These are phyloP conservation scores for Tylochromis polylepis DNA, from an alignment of 2,113 vertebrate genomes.

Conservation along the genomic window DNA sequence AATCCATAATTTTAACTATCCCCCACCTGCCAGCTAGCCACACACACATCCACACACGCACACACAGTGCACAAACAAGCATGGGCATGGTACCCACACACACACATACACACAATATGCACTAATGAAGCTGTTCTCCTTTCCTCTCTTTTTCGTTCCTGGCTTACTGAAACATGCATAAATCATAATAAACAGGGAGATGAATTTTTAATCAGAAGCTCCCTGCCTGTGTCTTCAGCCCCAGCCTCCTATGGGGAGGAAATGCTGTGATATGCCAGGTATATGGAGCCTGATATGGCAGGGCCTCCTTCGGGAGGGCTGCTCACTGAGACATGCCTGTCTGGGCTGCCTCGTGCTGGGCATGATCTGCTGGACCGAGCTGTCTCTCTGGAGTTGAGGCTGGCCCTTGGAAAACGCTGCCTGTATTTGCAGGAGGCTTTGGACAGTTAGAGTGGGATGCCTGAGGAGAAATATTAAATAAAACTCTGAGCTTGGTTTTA, in stretches of 20 bases:
- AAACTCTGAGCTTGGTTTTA: not conserved
- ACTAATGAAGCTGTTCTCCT: constrained; percentile 71
- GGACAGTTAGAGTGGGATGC: not conserved
- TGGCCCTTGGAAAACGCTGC: not conserved
- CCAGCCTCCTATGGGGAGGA: constrained; percentile 41
- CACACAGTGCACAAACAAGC: constrained; percentile 15
- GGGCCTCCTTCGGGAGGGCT: constrained; percentile 39
- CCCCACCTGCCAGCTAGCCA: constrained; percentile 55
- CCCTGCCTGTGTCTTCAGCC: constrained; percentile 54
- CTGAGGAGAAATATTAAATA: not conserved
- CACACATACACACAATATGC: constrained; percentile 57
- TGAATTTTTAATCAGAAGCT: constrained; percentile 71
- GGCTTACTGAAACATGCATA: constrained; percentile 69
- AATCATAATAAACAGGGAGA: constrained; percentile 73
- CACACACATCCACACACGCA: constrained; percentile 28
- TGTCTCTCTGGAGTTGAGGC: constrained; percentile 13
- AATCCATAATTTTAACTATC: constrained; percentile 65
- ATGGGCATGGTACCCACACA: constrained; percentile 16
- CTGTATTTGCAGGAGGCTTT: not conserved
- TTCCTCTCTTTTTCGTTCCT: constrained; percentile 42
- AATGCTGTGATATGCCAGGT: constrained; percentile 55
- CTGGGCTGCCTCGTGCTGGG: constrained; percentile 23
- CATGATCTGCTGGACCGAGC: constrained; percentile 25
- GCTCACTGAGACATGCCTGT: constrained; percentile 46
- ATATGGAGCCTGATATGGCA: constrained; percentile 35